Percentiles rank a stretch among this genome's conserved stretches.
Conservation (phyloP, 92 coral and sea anemone species). For the Blastomussa wellsi region DNA sequence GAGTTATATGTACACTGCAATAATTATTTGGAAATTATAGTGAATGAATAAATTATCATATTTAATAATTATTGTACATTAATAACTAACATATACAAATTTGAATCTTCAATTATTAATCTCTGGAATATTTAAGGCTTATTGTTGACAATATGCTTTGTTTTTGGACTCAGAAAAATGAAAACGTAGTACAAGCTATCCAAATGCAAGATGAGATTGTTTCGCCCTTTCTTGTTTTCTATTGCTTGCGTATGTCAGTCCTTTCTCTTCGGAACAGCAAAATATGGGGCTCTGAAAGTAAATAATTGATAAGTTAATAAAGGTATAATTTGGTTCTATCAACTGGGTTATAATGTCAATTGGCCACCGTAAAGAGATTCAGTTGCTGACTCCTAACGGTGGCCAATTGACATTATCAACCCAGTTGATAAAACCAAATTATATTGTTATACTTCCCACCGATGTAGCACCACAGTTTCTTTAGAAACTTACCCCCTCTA, state of each 20-base stretch:
- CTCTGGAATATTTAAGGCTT: not conserved
- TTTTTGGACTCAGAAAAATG: not conserved
- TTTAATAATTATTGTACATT: not conserved
- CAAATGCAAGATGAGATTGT: not conserved
- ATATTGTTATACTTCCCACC: no score
- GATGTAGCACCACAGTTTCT: no score
- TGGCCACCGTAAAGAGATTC: no score
- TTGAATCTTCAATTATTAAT: not conserved
- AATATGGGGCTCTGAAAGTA: conserved; percentile 46
- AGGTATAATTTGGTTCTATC: no score
- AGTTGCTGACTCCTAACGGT: no score
- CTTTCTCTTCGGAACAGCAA: conserved; percentile 50
- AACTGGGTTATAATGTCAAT: no score
- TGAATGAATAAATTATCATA: not conserved
- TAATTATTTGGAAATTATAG: not conserved
- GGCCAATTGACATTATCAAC: no score
- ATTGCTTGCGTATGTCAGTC: conserved; percentile 17
- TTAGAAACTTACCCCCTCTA: no score
- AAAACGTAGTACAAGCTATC: not conserved
- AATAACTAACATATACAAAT: not conserved
- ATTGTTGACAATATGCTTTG: not conserved
- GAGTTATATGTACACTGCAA: not conserved
- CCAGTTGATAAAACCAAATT: no score
- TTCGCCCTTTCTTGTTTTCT: not conserved
- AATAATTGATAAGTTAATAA: not conserved